Percentiles rank a stretch among this genome's conserved stretches.
phyloP scores from a whole-genome alignment of 2,113 vertebrate species.

The Passer domesticus region DNA sequence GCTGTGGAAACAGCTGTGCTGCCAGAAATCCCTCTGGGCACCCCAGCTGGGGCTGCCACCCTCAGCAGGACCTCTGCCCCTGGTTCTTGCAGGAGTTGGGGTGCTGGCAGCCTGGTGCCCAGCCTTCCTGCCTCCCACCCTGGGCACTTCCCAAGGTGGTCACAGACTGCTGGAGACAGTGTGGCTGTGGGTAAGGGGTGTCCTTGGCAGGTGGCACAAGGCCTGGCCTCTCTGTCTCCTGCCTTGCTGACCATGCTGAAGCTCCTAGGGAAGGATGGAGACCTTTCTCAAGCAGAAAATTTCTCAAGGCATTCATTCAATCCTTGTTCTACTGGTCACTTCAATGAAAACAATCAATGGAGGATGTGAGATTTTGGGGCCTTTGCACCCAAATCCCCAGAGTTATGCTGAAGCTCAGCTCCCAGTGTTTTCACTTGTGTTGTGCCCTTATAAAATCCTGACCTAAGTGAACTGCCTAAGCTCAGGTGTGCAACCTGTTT shows the following conservation, averaged over 20 bases:
- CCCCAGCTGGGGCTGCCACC: no score
- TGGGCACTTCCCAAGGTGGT: not conserved
- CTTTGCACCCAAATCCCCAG: not conserved
- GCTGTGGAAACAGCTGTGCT: not conserved
- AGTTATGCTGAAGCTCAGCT: not conserved
- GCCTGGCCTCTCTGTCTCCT: not conserved
- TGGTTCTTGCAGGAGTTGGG: not conserved
- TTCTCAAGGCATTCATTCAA: not conserved
- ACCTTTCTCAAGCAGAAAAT: not conserved
- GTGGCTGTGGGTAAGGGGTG: no score
- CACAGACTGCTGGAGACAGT: no score
- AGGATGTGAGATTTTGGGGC: not conserved
- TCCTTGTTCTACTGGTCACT: not conserved
- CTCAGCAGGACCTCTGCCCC: rapidly evolving
- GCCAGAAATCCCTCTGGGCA: not conserved
- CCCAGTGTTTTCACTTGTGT: not conserved
- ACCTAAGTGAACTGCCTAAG: not conserved
- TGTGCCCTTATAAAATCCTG: not conserved
- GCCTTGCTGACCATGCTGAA: not conserved
- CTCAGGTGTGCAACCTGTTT: not conserved
- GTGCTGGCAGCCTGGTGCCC: not conserved
- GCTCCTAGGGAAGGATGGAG: not conserved
- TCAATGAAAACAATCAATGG: not conserved
- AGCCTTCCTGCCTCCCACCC: not conserved
- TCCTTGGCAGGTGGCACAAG: not conserved